A percentile compares a stretch with the other conserved stretches of the same genome.
Evolutionary conservation across 2,113 vertebrate species (phyloP).

Genomic region (Prunella himalayana): DNA sequence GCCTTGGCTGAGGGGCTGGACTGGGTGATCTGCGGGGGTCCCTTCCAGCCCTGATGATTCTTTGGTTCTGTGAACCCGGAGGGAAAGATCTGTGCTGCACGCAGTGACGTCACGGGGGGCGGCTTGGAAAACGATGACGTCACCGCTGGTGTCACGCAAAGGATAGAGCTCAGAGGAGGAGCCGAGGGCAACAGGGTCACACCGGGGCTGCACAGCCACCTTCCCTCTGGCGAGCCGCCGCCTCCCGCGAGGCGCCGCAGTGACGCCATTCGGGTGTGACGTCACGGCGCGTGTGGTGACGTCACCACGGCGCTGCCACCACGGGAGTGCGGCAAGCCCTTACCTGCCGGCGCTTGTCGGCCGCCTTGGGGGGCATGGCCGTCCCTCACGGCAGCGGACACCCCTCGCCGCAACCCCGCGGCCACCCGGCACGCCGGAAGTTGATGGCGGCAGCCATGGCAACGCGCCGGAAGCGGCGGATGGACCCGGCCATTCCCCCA

Average conservation of each 20-base stretch:
- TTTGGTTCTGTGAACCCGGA: neutral
- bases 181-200: neutral
- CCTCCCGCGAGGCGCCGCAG: neutral
- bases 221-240: neutral
- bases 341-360: conserved; percentile 55
- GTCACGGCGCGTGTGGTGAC: rapidly evolving
- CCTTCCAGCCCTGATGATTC: neutral
- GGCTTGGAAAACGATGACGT: rapidly evolving
- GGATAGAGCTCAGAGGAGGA: neutral
- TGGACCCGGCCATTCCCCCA: rapidly evolving
- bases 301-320: neutral
- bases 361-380: conserved; percentile 48
- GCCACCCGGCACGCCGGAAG: neutral
- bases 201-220: no score
- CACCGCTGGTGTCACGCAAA: neutral
- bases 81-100: neutral
- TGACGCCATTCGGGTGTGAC: neutral
- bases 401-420: neutral
- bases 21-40: neutral
- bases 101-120: rapidly evolving
- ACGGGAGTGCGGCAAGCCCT: neutral
- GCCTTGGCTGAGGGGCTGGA: neutral
- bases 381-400: neutral
- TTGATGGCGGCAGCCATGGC: conserved; percentile 11
- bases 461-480: neutral